Percentiles rank a stretch among this genome's conserved stretches.
Conservation (phyloP, 2,888 invertebrate species). For the Craniophora ligustri region DNA sequence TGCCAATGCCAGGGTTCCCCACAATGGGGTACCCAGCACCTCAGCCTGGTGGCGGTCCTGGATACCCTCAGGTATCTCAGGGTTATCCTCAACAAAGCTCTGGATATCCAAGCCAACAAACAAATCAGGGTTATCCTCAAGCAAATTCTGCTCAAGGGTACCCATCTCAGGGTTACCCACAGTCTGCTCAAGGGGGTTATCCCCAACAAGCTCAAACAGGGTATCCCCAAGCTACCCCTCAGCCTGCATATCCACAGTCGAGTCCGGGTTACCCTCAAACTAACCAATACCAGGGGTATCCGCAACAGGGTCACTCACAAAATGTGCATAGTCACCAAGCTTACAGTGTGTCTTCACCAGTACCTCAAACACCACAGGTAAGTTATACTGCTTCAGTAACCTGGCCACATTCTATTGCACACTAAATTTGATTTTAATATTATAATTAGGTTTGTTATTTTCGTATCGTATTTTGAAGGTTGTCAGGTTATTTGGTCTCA, state of each 20-base stretch:
- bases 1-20: constrained; percentile 83
- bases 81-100: constrained; percentile 65
- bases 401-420: not conserved
- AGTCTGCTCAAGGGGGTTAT: constrained; percentile 56
- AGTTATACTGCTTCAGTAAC: constrained; percentile 55
- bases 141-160: constrained; percentile 56
- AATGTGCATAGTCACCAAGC: constrained; percentile 65
- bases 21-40: constrained; percentile 79
- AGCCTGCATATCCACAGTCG: constrained; percentile 48
- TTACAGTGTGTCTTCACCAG: constrained; percentile 69
- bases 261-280: constrained; percentile 59
- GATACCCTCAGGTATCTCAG: constrained; percentile 76
- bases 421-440: not conserved
- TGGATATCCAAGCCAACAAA: constrained; percentile 61
- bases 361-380: constrained; percentile 73
- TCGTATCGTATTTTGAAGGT: constrained; percentile 4
- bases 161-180: constrained; percentile 63
- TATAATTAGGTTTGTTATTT: not conserved
- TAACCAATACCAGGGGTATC: constrained; percentile 73
- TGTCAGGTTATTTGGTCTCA: not conserved
- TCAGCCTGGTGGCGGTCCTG: constrained; percentile 72
- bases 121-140: constrained; percentile 64
- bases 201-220: constrained; percentile 57
- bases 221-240: constrained; percentile 47
- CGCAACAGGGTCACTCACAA: constrained; percentile 60